These are phyloP conservation scores for Hydrolagus colliei DNA, from an alignment of 2,797 vertebrate genomes.

Conservation along the genomic window DNA sequence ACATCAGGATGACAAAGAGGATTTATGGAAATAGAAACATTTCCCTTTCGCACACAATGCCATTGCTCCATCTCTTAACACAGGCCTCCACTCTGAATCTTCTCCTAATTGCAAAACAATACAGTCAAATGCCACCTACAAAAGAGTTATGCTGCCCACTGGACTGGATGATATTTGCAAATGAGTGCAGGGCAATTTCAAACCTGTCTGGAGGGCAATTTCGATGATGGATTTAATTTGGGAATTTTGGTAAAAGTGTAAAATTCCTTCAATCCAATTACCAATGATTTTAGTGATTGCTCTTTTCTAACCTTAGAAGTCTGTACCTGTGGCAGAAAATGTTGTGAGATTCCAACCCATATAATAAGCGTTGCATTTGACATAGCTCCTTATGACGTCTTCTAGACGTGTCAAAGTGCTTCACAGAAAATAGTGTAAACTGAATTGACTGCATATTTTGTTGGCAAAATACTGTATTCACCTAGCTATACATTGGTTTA, in stretches of 20 bases:
- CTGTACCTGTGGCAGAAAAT: not conserved
- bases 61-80: not conserved
- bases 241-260: not conserved
- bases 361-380: too few relatives aligned
- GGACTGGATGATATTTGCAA: not conserved
- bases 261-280: not conserved
- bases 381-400: too few relatives aligned
- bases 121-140: slow-evolving; percentile 9
- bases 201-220: not conserved
- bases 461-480: not conserved
- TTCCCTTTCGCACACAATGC: not conserved
- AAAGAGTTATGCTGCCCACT: not conserved
- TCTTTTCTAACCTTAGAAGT: not conserved
- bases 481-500: not conserved
- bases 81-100: slow-evolving; percentile 1
- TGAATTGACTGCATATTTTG: not conserved
- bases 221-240: not conserved
- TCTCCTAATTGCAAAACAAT: not conserved
- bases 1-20: not conserved
- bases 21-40: not conserved
- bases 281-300: not conserved
- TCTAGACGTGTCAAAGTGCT: too few relatives aligned
- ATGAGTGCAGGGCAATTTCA: not conserved
- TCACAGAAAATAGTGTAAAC: too few relatives aligned
- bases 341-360: too few relatives aligned